These are phyloP conservation scores for Formica selysi DNA, from an alignment of 1,140 invertebrate species.

Conservation along the genomic window DNA sequence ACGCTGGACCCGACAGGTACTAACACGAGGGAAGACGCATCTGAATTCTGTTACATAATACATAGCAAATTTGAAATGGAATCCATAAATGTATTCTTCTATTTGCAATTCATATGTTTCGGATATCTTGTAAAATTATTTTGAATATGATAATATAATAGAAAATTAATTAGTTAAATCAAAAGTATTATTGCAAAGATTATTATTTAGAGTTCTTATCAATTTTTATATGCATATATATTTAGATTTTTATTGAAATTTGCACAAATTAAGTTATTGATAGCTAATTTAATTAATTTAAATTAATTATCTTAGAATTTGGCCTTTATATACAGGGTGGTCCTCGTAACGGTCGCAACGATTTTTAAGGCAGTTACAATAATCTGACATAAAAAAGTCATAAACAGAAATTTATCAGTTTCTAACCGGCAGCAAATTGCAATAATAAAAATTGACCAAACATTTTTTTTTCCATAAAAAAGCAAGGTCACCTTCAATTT, in stretches of 20 bases:
- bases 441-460: too few species aligned
- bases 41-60: background rate
- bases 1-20: constrained; percentile 79
- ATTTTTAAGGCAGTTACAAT: too few species aligned
- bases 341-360: too few species aligned
- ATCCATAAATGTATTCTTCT: constrained; percentile 2
- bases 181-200: background rate
- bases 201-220: background rate
- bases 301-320: background rate
- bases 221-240: background rate
- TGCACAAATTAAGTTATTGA: background rate
- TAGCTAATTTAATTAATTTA: background rate
- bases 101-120: background rate
- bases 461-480: too few species aligned
- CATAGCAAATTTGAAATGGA: background rate
- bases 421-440: too few species aligned
- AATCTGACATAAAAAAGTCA: too few species aligned
- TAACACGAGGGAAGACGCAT: background rate
- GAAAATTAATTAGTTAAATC: background rate
- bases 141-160: background rate
- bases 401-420: too few species aligned
- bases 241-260: background rate
- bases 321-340: too few species aligned
- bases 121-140: background rate
- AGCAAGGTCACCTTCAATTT: too few species aligned